Evolutionary conservation across 2,888 invertebrate genomes (phyloP).

Genomic region (Hydroisotoma schaefferi): DNA sequence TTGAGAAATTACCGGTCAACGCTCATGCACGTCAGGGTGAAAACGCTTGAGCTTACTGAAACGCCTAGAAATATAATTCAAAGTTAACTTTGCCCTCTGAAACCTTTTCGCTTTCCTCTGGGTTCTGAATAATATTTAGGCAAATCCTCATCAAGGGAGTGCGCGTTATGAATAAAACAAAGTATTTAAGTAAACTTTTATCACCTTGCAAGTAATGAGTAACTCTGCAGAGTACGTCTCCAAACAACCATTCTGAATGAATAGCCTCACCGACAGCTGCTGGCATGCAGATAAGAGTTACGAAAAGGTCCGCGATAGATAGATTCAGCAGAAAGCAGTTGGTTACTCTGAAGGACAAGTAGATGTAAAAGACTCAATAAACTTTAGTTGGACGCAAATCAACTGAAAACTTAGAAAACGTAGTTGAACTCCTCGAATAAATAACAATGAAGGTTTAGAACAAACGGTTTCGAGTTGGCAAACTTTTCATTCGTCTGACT

Average conservation of each 20-base stretch:
- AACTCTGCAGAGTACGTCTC: slow-evolving; percentile 15
- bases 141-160: too few relatives aligned
- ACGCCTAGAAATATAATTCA: slow-evolving; percentile 6
- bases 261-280: slow-evolving; percentile 12
- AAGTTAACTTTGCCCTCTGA: too few relatives aligned
- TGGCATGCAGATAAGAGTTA: slow-evolving; percentile 20
- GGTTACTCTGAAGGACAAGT: slow-evolving; percentile 9
- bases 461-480: too few relatives aligned
- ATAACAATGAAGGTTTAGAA: too few relatives aligned
- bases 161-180: too few relatives aligned
- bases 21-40: slow-evolving; percentile 19
- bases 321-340: slow-evolving; percentile 22
- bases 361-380: too few relatives aligned
- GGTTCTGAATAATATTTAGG: too few relatives aligned
- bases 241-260: slow-evolving; percentile 13
- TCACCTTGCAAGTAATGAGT: slow-evolving; percentile 22
- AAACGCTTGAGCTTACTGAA: slow-evolving; percentile 11
- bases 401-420: background rate
- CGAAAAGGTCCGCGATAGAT: slow-evolving; percentile 19
- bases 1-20: slow-evolving; percentile 19
- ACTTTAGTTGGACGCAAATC: background rate
- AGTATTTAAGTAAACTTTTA: too few relatives aligned
- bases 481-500: too few relatives aligned
- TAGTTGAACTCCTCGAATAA: background rate
- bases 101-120: too few relatives aligned